Conservation (phyloP, 1,140 invertebrate genomes). For the Aphelinus certus region DNA sequence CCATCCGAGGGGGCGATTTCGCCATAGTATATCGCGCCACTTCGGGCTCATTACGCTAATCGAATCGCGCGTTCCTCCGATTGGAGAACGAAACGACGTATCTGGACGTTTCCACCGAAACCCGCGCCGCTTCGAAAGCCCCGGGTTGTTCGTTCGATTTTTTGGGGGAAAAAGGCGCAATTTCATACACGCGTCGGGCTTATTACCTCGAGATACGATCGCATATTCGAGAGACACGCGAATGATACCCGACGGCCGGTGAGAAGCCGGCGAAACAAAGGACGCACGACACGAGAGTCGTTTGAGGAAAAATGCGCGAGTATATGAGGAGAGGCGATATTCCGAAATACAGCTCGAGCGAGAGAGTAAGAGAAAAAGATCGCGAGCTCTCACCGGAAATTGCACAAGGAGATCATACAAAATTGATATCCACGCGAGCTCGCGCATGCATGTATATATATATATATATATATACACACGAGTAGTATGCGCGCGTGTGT, state of each 20-base stretch:
- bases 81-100: no score
- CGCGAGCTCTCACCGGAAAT: constrained; percentile 19
- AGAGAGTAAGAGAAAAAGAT: neutral
- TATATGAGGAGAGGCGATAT: neutral
- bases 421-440: constrained; percentile 20
- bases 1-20: no score
- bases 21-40: no score
- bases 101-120: no score
- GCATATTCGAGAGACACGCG: neutral
- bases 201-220: no score
- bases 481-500: neutral
- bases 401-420: constrained; percentile 23
- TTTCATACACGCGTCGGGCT: no score
- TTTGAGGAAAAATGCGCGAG: neutral
- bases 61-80: no score
- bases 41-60: no score
- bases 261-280: neutral
- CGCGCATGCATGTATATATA: neutral
- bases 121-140: no score
- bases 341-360: neutral
- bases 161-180: no score
- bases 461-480: neutral
- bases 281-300: neutral
- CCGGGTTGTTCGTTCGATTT: no score
- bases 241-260: constrained; percentile 1